Base-by-base conservation (phyloP, 2,113 vertebrate genomes). In the Callopanchax toddi region DNA sequence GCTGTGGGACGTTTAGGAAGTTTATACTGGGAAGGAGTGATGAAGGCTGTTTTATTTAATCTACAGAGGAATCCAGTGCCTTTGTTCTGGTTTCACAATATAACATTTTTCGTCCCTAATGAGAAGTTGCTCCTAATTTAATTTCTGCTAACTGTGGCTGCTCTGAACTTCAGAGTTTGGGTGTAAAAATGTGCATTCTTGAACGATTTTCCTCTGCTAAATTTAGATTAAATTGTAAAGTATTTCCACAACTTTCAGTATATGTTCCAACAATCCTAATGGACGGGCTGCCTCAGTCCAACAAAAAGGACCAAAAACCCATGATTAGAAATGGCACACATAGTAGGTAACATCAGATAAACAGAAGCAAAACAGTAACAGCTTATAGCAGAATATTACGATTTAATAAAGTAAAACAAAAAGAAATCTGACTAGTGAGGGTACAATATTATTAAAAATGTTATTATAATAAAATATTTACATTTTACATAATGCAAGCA, bases 71-170 rank as follows among this genome's bases (percentile, higher is more conserved):
- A 42, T 67, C 2, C 2, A 6, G 18, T 11, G 37, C 39, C 37
- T 42, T 59, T 45, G 32, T 51, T 48, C 49, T 22, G 20, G 3
- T 69, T 21, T 59, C 49, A 69, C 25, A 18, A 17, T 1, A 6
- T 7, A n/a, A 53, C 1, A 20, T 21, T 37, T 56, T 60, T 64
- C 10, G 9, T 57, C 12, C 18, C 52, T 40, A 25, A 53, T 58
- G 34, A 70, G 18, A 36, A 52, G 21, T 62, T 55, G 17, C 23
- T 63, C 67, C 36, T 50, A 37, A 37, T 68, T 69, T 58, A 26
- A 53, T 57, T 59, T 21, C 26, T 21, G 11, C 12, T 37, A 18
- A 8, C 22, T 60, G 17, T 50, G 53, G 53, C 62, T 52, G 60
- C 0, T 25, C 11, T 17, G 34, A 22, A 60, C 8, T 0, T 9